Conservation (phyloP, 2,888 invertebrate genomes). For the Temnothorax rugatulus region DNA sequence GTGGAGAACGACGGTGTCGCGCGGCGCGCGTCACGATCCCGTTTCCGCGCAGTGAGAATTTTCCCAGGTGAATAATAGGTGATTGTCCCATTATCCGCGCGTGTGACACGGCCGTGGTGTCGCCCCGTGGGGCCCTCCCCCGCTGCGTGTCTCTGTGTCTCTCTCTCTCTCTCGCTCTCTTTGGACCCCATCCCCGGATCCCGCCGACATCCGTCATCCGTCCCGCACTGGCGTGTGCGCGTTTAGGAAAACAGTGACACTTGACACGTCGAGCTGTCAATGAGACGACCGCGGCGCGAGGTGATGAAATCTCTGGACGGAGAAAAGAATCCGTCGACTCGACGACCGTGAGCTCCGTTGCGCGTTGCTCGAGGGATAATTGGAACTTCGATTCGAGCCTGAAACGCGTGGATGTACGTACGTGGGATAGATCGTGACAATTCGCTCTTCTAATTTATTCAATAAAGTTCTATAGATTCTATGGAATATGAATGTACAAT, state of each 20-base stretch:
- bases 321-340: background rate
- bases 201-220: background rate
- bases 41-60: slow-evolving; percentile 55
- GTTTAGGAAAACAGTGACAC: background rate
- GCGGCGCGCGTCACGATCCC: slow-evolving; percentile 61
- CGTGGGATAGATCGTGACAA: background rate
- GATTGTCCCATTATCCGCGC: background rate
- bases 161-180: background rate
- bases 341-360: background rate
- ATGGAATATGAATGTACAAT: background rate
- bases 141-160: no score
- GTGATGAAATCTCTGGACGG: background rate
- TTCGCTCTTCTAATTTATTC: background rate
- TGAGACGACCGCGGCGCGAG: background rate
- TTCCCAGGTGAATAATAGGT: slow-evolving; percentile 58
- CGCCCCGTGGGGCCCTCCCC: no score
- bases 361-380: background rate
- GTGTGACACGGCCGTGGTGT: background rate
- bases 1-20: slow-evolving; percentile 66
- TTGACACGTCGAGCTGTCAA: slow-evolving; percentile 9
- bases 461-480: background rate
- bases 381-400: background rate
- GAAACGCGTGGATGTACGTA: background rate
- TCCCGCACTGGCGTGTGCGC: background rate
- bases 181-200: background rate